phyloP scores from a whole-genome alignment of 2,113 vertebrate genomes.

The Coracopsis vasa region DNA sequence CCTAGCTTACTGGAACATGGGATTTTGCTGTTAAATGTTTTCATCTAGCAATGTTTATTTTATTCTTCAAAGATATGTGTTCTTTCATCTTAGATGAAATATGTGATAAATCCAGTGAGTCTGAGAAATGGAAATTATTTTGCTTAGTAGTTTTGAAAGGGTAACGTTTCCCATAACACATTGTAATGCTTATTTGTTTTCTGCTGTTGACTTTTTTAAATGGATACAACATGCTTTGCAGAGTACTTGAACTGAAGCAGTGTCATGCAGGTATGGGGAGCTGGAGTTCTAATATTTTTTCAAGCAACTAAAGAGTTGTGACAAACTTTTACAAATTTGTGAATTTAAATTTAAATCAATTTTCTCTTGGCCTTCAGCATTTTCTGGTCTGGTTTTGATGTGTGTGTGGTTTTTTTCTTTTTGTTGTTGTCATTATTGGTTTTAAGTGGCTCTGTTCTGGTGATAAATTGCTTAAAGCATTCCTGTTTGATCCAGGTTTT shows the following conservation, averaged over 20 bases:
- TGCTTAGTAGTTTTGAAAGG: background rate
- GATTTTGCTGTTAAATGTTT: conserved; percentile 19
- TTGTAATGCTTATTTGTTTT: background rate
- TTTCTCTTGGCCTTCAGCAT: background rate
- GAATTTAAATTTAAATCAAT: background rate
- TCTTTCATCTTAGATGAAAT: background rate
- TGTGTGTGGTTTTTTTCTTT: background rate
- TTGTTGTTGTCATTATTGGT: background rate
- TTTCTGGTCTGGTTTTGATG: background rate
- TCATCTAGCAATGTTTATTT: conserved; percentile 28
- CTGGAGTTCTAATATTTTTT: background rate
- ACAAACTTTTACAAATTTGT: background rate
- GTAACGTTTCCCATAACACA: background rate
- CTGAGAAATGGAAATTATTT: background rate
- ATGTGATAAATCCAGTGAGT: background rate
- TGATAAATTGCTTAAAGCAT: background rate
- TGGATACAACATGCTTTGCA: background rate
- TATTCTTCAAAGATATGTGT: background rate
- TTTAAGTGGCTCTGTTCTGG: background rate
- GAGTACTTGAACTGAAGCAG: background rate
- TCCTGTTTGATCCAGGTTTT: background rate
- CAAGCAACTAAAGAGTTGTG: background rate
- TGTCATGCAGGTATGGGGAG: background rate
- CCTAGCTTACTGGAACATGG: background rate
- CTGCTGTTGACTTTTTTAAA: background rate